These are phyloP conservation scores for Sogatella furcifera DNA, from an alignment of 1,140 invertebrate species.

Conservation along the genomic window DNA sequence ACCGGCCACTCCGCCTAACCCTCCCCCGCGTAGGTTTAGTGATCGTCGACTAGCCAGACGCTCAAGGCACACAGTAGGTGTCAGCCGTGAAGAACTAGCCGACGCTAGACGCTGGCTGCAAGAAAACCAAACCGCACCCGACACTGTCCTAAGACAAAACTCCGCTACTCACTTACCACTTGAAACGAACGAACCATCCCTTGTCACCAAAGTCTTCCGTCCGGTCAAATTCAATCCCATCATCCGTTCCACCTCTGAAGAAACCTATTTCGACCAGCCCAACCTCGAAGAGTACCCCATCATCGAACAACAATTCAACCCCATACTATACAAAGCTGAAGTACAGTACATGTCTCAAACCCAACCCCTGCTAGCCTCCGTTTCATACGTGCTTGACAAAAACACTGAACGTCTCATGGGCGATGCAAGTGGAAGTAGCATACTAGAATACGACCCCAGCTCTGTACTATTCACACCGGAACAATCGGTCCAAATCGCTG, in stretches of 20 bases:
- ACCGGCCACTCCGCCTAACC: conserved; percentile 23
- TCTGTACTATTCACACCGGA: conserved; percentile 30
- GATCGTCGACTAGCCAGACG: conserved; percentile 15
- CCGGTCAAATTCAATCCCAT: conserved; percentile 13
- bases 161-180: conserved; percentile 1
- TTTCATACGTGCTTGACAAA: conserved; percentile 13
- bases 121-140: conserved; percentile 28
- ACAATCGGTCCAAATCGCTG: conserved; percentile 34
- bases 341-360: conserved; percentile 14
- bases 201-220: conserved; percentile 13
- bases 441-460: conserved; percentile 30
- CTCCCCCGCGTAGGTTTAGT: conserved; percentile 22
- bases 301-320: conserved; percentile 4
- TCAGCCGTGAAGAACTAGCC: conserved; percentile 64
- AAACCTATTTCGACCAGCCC: background rate
- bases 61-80: conserved; percentile 66
- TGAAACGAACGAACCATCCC: conserved; percentile 2
- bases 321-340: conserved; percentile 11
- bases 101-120: conserved; percentile 60
- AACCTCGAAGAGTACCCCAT: background rate
- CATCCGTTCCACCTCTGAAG: background rate
- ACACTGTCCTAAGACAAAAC: conserved; percentile 11
- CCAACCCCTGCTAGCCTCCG: conserved; percentile 5
- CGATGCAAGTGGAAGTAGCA: conserved; percentile 12
- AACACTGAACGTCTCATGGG: conserved; percentile 6